These are phyloP conservation scores for Dendrolimus pini DNA, from an alignment of 2,888 invertebrate species.

Conservation along the genomic window DNA sequence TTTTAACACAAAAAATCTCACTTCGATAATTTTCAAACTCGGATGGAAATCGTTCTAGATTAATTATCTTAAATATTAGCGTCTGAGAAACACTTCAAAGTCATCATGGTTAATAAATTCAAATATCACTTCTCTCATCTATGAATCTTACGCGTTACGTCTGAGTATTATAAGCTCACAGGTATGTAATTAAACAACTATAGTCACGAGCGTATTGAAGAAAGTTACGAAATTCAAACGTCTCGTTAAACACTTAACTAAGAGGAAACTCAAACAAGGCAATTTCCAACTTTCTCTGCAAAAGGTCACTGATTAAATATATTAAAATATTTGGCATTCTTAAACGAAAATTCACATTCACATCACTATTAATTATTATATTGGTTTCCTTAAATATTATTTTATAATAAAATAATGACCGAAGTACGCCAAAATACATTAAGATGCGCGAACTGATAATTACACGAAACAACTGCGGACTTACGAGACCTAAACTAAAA, in stretches of 20 bases:
- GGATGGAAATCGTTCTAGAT: too few relatives aligned
- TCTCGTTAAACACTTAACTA: slow-evolving; percentile 39
- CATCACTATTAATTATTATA: neutral
- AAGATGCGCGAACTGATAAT: slow-evolving; percentile 11
- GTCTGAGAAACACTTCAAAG: too few relatives aligned
- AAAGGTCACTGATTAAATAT: slow-evolving; percentile 2
- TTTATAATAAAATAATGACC: neutral
- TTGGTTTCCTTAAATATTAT: neutral
- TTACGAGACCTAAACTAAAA: slow-evolving; percentile 41
- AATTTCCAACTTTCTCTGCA: slow-evolving; percentile 52
- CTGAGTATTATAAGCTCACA: slow-evolving; percentile 7
- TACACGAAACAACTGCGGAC: slow-evolving; percentile 26
- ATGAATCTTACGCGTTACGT: neutral
- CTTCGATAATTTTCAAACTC: too few relatives aligned
- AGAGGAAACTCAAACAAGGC: slow-evolving; percentile 34
- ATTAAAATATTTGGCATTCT: neutral
- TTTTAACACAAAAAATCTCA: neutral
- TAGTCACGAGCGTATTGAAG: slow-evolving; percentile 26
- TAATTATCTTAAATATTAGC: too few relatives aligned
- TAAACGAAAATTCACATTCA: neutral
- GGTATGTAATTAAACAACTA: slow-evolving; percentile 20
- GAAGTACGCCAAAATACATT: slow-evolving; percentile 2
- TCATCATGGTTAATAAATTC: too few relatives aligned
- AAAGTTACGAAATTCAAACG: slow-evolving; percentile 36
- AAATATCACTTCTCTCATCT: too few relatives aligned